Percentiles rank a stretch among this genome's conserved stretches.
Conservation (phyloP, 1,140 invertebrate species). For the Drosophila littoralis region DNA sequence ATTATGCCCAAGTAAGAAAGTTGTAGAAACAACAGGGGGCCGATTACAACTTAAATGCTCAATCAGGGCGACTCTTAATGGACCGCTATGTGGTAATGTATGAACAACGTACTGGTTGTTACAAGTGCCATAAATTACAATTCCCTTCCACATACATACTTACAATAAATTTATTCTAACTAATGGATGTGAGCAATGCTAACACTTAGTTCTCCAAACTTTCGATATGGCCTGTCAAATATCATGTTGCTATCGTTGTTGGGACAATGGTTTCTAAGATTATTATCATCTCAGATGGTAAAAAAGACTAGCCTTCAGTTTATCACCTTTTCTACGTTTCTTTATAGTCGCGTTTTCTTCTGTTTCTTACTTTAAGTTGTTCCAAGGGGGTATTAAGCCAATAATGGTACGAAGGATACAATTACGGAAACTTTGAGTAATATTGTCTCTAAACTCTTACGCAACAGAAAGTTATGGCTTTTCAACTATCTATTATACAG, state of each 20-base stretch:
- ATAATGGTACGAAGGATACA: no score
- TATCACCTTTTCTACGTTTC: no score
- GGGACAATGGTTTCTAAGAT: no score
- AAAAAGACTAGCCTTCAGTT: no score
- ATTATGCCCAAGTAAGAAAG: constrained; percentile 45
- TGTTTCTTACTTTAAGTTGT: no score
- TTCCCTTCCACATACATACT: constrained; percentile 8
- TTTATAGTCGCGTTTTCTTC: no score
- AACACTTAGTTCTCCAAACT: constrained; percentile 9
- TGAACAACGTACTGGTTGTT: constrained; percentile 38
- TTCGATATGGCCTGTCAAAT: neutral
- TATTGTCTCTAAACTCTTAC: no score
- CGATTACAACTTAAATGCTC: constrained; percentile 74
- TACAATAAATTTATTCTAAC: constrained; percentile 31
- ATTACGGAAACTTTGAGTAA: no score
- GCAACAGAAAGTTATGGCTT: no score
- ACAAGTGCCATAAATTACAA: constrained; percentile 56
- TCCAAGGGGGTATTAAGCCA: no score
- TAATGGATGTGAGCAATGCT: constrained; percentile 34
- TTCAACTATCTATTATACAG: no score
- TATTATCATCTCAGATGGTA: no score
- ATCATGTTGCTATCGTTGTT: neutral
- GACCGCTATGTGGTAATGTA: constrained; percentile 63
- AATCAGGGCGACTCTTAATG: constrained; percentile 70
- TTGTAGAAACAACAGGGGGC: constrained; percentile 63